A percentile compares a stretch with the other conserved stretches of the same genome.
Conservation (phyloP, 2,888 invertebrate genomes). For the Malthinus seriepunctatus region DNA sequence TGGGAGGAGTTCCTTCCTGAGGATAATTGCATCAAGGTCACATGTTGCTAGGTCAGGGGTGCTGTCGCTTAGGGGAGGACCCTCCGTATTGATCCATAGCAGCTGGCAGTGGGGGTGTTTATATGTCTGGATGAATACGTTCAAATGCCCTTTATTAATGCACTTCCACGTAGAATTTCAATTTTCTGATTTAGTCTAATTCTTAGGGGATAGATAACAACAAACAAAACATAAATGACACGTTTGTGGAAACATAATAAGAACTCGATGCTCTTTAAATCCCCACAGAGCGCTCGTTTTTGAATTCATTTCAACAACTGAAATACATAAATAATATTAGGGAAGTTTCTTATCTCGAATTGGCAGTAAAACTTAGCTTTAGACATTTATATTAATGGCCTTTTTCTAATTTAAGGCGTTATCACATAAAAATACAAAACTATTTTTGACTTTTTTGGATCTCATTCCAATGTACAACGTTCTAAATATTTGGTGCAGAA, state of each 20-base stretch:
- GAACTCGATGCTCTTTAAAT: no score
- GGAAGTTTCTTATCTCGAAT: no score
- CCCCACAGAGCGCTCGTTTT: no score
- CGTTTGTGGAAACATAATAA: no score
- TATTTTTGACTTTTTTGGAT: neutral
- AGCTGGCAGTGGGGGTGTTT: constrained; percentile 23
- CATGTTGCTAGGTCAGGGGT: constrained; percentile 33
- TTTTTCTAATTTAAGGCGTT: no score
- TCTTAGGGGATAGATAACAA: no score
- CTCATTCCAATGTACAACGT: neutral
- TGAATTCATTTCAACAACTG: no score
- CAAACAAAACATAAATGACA: no score
- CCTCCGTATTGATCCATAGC: constrained; percentile 25
- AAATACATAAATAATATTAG: no score
- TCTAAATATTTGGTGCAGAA: neutral
- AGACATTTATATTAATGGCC: no score
- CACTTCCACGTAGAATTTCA: constrained; percentile 1
- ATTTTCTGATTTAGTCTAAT: neutral
- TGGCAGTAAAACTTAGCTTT: no score
- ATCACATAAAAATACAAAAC: neutral
- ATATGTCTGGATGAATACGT: constrained; percentile 9
- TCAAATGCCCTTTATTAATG: neutral
- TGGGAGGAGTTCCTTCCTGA: neutral
- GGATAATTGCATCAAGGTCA: constrained; percentile 29
- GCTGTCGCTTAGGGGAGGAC: constrained; percentile 25